Evolutionary conservation across 1,140 invertebrate species (phyloP), one percentile per base, ranked within the genome.

Genomic region (Uloborus diversus): DNA sequence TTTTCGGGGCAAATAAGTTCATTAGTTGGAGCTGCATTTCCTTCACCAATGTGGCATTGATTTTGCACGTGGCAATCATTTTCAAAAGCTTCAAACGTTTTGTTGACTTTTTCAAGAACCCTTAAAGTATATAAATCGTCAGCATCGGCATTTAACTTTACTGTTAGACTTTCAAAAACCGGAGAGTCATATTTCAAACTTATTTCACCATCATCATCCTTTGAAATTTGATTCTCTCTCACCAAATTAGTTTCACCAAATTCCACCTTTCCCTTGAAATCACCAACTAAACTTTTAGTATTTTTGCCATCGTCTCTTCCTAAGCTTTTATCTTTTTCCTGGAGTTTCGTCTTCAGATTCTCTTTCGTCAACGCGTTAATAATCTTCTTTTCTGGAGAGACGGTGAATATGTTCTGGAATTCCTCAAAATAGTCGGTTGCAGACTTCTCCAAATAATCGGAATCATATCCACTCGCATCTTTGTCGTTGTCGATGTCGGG

Each of bases 331-430:
- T 13, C n/a, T 2, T 32, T 9, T 5, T 3, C 3, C 14, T 14
- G 14, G n/a, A 53, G n/a, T 53, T 35, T 61, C 56, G 42, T 61
- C 61, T 33, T 62, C 11, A 66, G 5, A n/a, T 30, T 20, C 20
- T 65, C 73, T 42, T 78, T 66, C 0, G 49, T 66, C 5, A 65
- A 7, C 4, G 30, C 28, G 11, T 78, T 78, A 4, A 65, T 37
- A 23, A 66, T 73, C 7, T 61, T 47, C 17, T 49, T 73, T 28
- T 73, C 73, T 4, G 73, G 59, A 2, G 61, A 65, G 30, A 37
- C 62, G 2, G 59, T 56, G 51, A 78, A 65, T 35, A 57, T 78
- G 7, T n/a, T 64, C 20, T 78, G 61, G n/a, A 78, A 65, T 13
- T 65, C 59, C 42, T 78, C 61, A 17, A 78, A 65, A 13, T 42